phyloP scores from a whole-genome alignment of 2,113 vertebrate species.

The Cheilinus undulatus region DNA sequence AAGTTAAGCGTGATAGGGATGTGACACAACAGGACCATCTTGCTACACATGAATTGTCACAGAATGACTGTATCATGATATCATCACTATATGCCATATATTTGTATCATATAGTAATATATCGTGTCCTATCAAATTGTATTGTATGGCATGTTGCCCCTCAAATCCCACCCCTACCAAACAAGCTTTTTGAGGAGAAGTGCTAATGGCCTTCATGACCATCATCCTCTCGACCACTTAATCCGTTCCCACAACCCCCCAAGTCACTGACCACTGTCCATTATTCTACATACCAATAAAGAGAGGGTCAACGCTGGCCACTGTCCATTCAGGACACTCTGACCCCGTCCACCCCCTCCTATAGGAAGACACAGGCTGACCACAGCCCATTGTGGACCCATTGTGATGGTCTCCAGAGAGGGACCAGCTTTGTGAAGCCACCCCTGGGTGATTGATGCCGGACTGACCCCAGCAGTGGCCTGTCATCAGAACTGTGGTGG shows the following conservation, averaged over 20 bases:
- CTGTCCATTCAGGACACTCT: constrained; percentile 63
- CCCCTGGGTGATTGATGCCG: constrained; percentile 70
- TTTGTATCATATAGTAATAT: no score
- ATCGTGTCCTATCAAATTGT: no score
- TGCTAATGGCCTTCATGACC: neutral
- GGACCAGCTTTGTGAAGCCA: constrained; percentile 49
- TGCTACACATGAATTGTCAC: no score
- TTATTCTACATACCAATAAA: constrained; percentile 71
- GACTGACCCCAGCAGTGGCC: constrained; percentile 64
- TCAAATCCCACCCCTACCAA: no score
- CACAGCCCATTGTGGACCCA: constrained; percentile 61
- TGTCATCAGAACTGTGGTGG: constrained; percentile 31
- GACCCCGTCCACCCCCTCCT: constrained; percentile 70
- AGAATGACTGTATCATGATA: no score
- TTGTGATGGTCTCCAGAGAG: constrained; percentile 67
- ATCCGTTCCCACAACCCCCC: constrained; percentile 69
- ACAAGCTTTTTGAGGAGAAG: neutral
- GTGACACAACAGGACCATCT: no score
- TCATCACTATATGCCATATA: no score
- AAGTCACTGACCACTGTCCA: constrained; percentile 50
- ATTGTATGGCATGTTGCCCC: no score
- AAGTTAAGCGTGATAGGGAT: no score
- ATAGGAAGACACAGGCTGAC: constrained; percentile 52
- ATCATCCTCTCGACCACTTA: constrained; percentile 22
- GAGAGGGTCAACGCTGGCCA: constrained; percentile 65